phyloP scores from a whole-genome alignment of 2,113 vertebrate genomes.

The Dendrocopos noguchii region DNA sequence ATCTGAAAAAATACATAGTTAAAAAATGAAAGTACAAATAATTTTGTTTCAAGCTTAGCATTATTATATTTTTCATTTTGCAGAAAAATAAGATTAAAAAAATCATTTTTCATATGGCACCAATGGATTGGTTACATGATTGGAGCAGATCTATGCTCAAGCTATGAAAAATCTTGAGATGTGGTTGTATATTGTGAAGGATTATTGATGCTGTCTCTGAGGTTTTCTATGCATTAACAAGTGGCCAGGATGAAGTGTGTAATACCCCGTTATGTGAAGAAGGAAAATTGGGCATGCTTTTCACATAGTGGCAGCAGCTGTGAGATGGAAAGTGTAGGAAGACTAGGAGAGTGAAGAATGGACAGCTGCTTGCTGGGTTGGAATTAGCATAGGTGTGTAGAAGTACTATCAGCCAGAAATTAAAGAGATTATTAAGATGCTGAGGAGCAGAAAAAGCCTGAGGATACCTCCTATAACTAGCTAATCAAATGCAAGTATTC shows the following conservation, averaged over 20 bases:
- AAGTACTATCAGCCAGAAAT: slow-evolving; percentile 52
- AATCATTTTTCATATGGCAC: background rate
- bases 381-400: slow-evolving; percentile 24
- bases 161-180: background rate
- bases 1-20: slow-evolving; percentile 1
- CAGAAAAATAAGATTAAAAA: slow-evolving; percentile 32
- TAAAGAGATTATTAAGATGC: slow-evolving; percentile 54
- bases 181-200: background rate
- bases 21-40: slow-evolving; percentile 33
- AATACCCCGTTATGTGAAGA: background rate
- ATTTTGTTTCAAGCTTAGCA: slow-evolving; percentile 46
- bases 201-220: background rate
- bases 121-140: slow-evolving; percentile 26
- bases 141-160: background rate
- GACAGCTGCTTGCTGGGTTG: background rate
- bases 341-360: background rate
- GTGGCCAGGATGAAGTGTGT: background rate
- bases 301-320: background rate
- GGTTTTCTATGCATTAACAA: slow-evolving; percentile 4
- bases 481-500: slow-evolving; percentile 43
- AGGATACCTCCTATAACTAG: slow-evolving; percentile 27
- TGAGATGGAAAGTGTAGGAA: background rate
- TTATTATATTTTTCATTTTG: slow-evolving; percentile 23
- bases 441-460: slow-evolving; percentile 38
- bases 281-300: background rate